Base-by-base conservation (phyloP, 2,797 vertebrate genomes). In the Clarias laeviceps region DNA sequence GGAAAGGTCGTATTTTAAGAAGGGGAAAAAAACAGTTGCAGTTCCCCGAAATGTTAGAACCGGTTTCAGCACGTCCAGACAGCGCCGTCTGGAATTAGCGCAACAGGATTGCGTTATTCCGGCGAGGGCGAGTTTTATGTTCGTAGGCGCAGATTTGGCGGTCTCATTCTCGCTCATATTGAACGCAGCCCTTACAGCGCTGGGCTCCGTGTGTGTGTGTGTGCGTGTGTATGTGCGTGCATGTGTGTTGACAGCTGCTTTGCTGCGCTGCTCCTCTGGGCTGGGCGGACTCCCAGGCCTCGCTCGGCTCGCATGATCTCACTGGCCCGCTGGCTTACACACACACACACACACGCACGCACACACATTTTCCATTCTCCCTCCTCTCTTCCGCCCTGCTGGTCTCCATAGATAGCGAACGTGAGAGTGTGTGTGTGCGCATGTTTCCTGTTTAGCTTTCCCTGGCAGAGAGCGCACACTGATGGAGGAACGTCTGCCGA, bases 231-330 rank as follows among this genome's bases (percentile, higher is more conserved):
- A 64, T 64, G 85, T 87, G 91, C 90, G 86, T 85, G 88, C 87
- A 90, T 85, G 89, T 82, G 86, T 90, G 92, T 92, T 93, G 94
- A 95, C 95, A 95, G 94, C 95, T 95, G 94, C 93, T 94, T 81
- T 89, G 84, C 92, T 92, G 92, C 91, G 89, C 91, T 94, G 94
- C 92, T 94, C 94, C 95, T 92, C 92, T 83, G 94, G 93, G 94
- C 90, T 93, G 93, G 89, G 88, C 90, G 86, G 90, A 84, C 91
- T 84, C 79, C 84, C 84, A 82, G 62, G 56, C 87, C 86, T 40
- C 72, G 61, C 62, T 85, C 89, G 73, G 84, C 86, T 89, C 82
- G 61, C 85, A 87, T 89, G 86, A 91, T 89, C 89, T 87, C 72
- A 34, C 72, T 84, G 76, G 79, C 87, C 74, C 83, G 61, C 84